These are phyloP conservation scores for Bagarius yarrelli DNA, from an alignment of 2,113 vertebrate species.

Conservation along the genomic window DNA sequence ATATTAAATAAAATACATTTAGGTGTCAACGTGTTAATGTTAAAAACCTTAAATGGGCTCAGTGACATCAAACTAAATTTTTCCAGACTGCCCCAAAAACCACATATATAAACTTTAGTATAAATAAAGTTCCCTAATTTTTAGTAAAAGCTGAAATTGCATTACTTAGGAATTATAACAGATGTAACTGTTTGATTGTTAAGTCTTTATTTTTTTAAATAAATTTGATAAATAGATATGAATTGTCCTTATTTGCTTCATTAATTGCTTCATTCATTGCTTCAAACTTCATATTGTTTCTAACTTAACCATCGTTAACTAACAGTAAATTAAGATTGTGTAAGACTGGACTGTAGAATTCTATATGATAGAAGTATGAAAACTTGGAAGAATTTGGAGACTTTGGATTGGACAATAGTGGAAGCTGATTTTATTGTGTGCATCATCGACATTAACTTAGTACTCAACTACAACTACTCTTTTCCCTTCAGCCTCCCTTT, in stretches of 20 bases:
- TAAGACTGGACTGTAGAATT: no score
- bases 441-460: neutral
- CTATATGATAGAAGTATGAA: no score
- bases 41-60: neutral
- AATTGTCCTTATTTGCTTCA: neutral
- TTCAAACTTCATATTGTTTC: neutral
- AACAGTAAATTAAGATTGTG: no score
- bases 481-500: neutral
- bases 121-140: neutral
- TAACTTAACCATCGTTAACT: neutral
- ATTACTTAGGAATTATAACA: neutral
- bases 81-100: neutral
- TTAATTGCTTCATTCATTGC: no score
- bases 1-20: no score
- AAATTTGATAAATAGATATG: neutral
- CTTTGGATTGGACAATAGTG: neutral
- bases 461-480: neutral
- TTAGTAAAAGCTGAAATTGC: neutral
- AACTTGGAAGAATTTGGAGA: no score
- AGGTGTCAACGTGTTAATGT: neutral
- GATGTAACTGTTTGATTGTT: no score
- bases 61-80: neutral
- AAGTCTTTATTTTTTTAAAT: no score
- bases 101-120: neutral
- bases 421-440: neutral